Evolutionary conservation across 2,888 invertebrate genomes (phyloP).

Genomic region (Chelonus formosanus): DNA sequence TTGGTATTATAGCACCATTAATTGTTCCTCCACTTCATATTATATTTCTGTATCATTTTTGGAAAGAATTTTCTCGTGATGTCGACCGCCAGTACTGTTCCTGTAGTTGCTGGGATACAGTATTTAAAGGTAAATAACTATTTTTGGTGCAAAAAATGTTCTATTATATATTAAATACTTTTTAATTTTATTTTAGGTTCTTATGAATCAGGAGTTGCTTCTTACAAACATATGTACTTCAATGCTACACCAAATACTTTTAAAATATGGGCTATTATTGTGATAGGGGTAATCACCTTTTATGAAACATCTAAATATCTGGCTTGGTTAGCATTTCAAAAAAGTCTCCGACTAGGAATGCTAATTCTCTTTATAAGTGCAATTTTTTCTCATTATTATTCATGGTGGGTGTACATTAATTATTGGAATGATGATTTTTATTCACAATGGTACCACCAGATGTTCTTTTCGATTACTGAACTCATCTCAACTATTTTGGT

Average conservation of each 20-base stretch:
- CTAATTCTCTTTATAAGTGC: constrained; percentile 71
- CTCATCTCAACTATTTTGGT: constrained; percentile 71
- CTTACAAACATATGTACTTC: constrained; percentile 77
- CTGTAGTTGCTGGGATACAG: constrained; percentile 81
- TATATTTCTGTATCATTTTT: constrained; percentile 71
- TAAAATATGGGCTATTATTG: constrained; percentile 74
- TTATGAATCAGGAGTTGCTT: constrained; percentile 75
- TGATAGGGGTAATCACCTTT: constrained; percentile 69
- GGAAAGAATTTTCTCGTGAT: constrained; percentile 74
- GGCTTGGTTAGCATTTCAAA: constrained; percentile 65
- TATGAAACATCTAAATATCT: constrained; percentile 73
- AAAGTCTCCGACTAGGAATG: constrained; percentile 66
- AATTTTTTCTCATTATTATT: constrained; percentile 75
- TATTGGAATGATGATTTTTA: constrained; percentile 79
- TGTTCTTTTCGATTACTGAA: constrained; percentile 72
- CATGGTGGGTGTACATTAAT: constrained; percentile 77
- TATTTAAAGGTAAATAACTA: constrained; percentile 72
- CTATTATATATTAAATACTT: too few relatives aligned
- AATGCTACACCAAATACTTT: constrained; percentile 73
- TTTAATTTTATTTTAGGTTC: constrained; percentile 66
- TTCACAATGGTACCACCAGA: constrained; percentile 75
- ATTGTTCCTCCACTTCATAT: constrained; percentile 72
- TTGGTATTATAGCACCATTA: constrained; percentile 59
- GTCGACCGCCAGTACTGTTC: constrained; percentile 74
- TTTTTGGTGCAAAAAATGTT: too few relatives aligned